Conservation (phyloP, 1,140 invertebrate genomes). For the Rhopalosiphum maidis region DNA sequence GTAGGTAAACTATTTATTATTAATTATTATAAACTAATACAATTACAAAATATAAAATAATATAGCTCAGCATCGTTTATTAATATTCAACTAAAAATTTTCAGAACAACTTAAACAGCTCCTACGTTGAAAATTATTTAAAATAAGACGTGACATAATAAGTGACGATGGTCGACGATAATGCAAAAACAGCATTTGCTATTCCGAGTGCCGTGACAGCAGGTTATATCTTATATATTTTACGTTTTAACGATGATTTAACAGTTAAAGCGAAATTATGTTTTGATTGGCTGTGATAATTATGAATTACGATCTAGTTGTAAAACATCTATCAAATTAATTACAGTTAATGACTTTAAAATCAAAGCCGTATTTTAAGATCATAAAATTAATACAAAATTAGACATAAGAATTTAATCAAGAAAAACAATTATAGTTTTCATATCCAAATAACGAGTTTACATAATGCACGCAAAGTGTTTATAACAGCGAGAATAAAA, state of each 20-base stretch:
- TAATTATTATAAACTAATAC: background rate
- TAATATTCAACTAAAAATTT: background rate
- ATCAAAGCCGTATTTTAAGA: background rate
- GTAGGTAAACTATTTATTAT: background rate
- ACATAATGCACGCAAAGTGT: too few species aligned
- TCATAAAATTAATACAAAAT: background rate
- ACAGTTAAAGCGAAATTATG: background rate
- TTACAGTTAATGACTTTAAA: background rate
- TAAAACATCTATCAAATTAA: background rate
- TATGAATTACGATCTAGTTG: background rate
- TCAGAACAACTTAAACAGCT: background rate
- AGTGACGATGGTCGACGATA: background rate
- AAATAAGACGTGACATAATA: background rate
- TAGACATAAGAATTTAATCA: too few species aligned
- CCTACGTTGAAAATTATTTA: background rate
- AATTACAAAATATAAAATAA: background rate
- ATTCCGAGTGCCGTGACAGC: background rate
- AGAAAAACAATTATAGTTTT: constrained; percentile 10
- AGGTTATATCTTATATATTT: background rate
- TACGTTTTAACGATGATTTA: background rate
- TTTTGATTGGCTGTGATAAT: background rate
- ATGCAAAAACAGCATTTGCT: background rate
- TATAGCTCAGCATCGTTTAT: background rate
- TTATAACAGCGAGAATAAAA: background rate
- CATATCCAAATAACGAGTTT: background rate